These are phyloP conservation scores for Andinoacara biseriatus DNA, from an alignment of 2,113 vertebrate species.

Conservation along the genomic window DNA sequence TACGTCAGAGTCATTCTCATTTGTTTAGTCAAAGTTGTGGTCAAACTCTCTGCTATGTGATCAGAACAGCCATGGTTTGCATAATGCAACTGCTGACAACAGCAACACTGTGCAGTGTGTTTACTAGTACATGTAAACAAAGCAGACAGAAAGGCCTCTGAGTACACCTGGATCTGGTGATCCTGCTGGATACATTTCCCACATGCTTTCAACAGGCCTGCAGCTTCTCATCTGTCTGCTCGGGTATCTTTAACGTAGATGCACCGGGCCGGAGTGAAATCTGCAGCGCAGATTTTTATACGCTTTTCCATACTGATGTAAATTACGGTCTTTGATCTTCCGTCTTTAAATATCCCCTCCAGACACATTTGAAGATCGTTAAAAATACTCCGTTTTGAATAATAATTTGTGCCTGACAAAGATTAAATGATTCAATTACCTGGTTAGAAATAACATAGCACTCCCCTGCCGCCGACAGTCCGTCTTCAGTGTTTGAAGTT, in stretches of 20 bases:
- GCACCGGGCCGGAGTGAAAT: background rate
- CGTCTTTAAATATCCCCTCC: background rate
- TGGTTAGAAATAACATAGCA: background rate
- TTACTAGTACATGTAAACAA: slow-evolving; percentile 30
- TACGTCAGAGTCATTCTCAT: slow-evolving; percentile 32
- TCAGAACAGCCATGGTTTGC: slow-evolving; percentile 42
- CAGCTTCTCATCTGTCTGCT: background rate
- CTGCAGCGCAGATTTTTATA: background rate
- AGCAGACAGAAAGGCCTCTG: slow-evolving; percentile 2
- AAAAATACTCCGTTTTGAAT: slow-evolving; percentile 2
- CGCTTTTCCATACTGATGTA: background rate
- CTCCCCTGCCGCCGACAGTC: background rate
- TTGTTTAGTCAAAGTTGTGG: slow-evolving; percentile 60
- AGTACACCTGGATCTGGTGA: slow-evolving; percentile 23
- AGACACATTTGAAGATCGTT: background rate
- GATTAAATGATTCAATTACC: background rate
- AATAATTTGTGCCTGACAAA: background rate
- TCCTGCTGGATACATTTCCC: background rate
- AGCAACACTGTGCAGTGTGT: slow-evolving; percentile 28
- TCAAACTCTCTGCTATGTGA: slow-evolving; percentile 21
- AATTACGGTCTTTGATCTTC: slow-evolving; percentile 5
- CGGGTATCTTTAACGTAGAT: background rate
- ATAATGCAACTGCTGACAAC: slow-evolving; percentile 37
- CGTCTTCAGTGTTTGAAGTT: background rate
- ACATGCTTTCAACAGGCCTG: slow-evolving; percentile 12